Conservation (phyloP, 2,113 vertebrate genomes). For the Synodontis membranacea region DNA sequence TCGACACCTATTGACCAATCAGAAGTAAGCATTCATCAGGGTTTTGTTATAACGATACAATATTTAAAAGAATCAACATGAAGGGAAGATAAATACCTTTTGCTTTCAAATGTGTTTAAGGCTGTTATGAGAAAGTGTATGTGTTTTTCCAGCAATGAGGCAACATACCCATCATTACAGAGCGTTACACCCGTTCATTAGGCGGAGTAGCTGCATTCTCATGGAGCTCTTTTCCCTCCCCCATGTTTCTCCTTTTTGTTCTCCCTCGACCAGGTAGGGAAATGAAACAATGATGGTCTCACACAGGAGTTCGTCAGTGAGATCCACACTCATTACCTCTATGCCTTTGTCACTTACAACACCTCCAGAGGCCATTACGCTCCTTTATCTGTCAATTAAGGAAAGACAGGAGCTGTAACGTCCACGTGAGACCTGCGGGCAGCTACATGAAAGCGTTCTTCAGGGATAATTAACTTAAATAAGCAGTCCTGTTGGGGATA, state of each 20-base stretch:
- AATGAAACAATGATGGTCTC: conserved; percentile 50
- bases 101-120: background rate
- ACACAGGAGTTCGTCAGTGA: conserved; percentile 41
- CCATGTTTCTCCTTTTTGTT: conserved; percentile 38
- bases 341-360: conserved; percentile 50
- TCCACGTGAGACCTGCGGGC: conserved; percentile 1
- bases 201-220: conserved; percentile 43
- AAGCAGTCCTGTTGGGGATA: conserved; percentile 25
- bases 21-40: background rate
- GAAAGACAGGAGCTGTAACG: conserved; percentile 27
- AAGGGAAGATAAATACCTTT: background rate
- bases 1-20: background rate
- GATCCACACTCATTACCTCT: conserved; percentile 51
- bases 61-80: background rate
- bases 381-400: conserved; percentile 48
- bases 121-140: background rate
- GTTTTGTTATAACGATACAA: no score
- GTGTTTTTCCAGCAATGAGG: background rate
- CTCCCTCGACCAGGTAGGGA: conserved; percentile 42
- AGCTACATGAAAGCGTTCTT: conserved; percentile 36
- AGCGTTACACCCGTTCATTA: conserved; percentile 43
- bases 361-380: conserved; percentile 41
- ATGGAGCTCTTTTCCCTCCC: conserved; percentile 13
- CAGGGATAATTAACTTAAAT: conserved; percentile 51
- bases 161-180: conserved; percentile 34